Conservation (phyloP, 1,140 invertebrate species). For the Leptopilina clavipes region DNA sequence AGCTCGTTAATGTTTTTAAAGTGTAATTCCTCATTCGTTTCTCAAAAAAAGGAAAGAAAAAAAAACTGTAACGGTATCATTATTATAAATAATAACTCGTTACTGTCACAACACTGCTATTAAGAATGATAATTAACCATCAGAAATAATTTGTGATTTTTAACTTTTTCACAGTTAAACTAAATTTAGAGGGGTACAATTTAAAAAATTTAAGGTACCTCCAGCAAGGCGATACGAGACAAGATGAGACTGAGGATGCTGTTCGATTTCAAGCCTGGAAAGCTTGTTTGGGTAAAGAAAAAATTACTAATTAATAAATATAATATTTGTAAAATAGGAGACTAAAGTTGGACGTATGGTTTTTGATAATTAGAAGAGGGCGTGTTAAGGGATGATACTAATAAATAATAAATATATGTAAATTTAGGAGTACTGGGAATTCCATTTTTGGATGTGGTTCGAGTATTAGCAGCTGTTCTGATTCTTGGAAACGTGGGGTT, state of each 20-base stretch:
- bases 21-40: not conserved
- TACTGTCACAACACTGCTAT: too few species aligned
- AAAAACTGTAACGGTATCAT: not conserved
- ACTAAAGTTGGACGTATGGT: too few species aligned
- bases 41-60: not conserved
- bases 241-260: slow-evolving; percentile 86
- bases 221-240: slow-evolving; percentile 83
- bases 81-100: too few species aligned
- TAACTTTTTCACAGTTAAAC: slow-evolving; percentile 76
- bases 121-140: too few species aligned
- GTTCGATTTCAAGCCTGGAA: slow-evolving; percentile 91
- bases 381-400: not conserved
- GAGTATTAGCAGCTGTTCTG: slow-evolving; percentile 92
- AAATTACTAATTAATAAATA: too few species aligned
- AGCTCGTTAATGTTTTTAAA: not conserved
- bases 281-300: slow-evolving; percentile 81
- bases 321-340: too few species aligned
- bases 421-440: slow-evolving; percentile 87
- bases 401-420: slow-evolving; percentile 26
- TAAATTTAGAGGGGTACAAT: slow-evolving; percentile 89
- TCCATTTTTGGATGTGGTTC: slow-evolving; percentile 93
- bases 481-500: slow-evolving; percentile 94
- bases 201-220: slow-evolving; percentile 87
- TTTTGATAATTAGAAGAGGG: not conserved
- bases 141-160: too few species aligned